Percentiles rank a stretch among this genome's conserved stretches.
These are phyloP conservation scores for Alloplasta piceator DNA, from an alignment of 2,888 invertebrate species.

Conservation along the genomic window DNA sequence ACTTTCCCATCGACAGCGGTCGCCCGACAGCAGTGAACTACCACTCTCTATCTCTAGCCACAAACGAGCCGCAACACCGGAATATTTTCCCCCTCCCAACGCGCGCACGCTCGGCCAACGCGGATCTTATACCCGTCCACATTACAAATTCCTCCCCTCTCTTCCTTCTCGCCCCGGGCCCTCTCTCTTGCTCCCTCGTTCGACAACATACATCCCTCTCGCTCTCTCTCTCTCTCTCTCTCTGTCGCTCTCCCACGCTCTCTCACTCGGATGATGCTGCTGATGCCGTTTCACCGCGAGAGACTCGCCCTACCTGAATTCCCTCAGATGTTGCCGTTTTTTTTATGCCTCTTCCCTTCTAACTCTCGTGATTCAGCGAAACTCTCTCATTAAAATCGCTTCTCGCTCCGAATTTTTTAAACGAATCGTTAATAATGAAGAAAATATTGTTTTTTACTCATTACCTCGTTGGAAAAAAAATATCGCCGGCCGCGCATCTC, in stretches of 20 bases:
- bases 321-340: background rate
- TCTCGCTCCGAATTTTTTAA: too few species aligned
- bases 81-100: background rate
- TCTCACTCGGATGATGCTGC: background rate
- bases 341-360: too few species aligned
- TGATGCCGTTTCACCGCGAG: conserved; percentile 22
- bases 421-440: too few species aligned
- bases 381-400: too few species aligned
- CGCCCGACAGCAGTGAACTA: conserved; percentile 34
- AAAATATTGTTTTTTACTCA: too few species aligned
- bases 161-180: conserved; percentile 1
- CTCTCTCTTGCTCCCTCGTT: background rate
- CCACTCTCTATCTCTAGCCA: background rate
- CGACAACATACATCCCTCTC: background rate
- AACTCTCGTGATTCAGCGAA: too few species aligned
- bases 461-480: too few species aligned
- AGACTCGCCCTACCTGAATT: conserved; percentile 42
- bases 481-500: too few species aligned
- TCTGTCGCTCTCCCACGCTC: conserved; percentile 27
- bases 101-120: conserved; percentile 16
- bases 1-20: conserved; percentile 53
- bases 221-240: conserved; percentile 33
- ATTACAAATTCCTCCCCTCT: background rate
- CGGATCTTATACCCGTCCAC: conserved; percentile 9
- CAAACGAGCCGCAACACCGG: background rate